These are phyloP conservation scores for Drosophila anceps DNA, from an alignment of 2,888 invertebrate genomes.

Conservation along the genomic window DNA sequence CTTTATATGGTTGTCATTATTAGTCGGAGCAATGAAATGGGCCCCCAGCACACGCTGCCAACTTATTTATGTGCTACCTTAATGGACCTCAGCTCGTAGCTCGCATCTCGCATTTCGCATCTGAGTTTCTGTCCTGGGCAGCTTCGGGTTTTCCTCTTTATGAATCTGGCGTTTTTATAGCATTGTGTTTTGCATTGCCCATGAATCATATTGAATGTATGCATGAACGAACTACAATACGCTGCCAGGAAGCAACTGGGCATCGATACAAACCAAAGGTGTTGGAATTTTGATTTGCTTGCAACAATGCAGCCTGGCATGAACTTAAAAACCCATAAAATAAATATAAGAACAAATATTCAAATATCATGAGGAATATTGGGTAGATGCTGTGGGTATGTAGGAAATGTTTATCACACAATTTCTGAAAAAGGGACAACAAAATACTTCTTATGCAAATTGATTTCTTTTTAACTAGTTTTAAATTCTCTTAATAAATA, in stretches of 20 bases:
- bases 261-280: conserved; percentile 36
- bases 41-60: conserved; percentile 46
- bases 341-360: not conserved
- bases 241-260: conserved; percentile 2
- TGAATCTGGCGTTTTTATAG: conserved; percentile 49
- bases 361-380: not conserved
- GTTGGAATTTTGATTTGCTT: conserved; percentile 67
- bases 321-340: conserved; percentile 16
- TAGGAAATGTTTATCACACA: not conserved
- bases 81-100: conserved; percentile 64
- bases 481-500: not conserved
- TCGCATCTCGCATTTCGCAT: not conserved
- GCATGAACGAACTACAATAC: conserved; percentile 9
- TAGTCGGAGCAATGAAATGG: conserved; percentile 73
- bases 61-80: conserved; percentile 78
- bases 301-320: conserved; percentile 28
- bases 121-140: not conserved
- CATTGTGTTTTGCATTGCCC: conserved; percentile 51
- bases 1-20: conserved; percentile 80
- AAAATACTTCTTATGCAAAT: not conserved
- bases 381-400: not conserved
- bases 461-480: not conserved
- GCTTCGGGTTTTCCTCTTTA: conserved; percentile 29
- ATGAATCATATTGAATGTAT: conserved; percentile 57
- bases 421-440: not conserved